A percentile compares a stretch with the other conserved stretches of the same genome.
Conservation (phyloP, 92 coral and sea anemone species). For the Siderastrea radians region DNA sequence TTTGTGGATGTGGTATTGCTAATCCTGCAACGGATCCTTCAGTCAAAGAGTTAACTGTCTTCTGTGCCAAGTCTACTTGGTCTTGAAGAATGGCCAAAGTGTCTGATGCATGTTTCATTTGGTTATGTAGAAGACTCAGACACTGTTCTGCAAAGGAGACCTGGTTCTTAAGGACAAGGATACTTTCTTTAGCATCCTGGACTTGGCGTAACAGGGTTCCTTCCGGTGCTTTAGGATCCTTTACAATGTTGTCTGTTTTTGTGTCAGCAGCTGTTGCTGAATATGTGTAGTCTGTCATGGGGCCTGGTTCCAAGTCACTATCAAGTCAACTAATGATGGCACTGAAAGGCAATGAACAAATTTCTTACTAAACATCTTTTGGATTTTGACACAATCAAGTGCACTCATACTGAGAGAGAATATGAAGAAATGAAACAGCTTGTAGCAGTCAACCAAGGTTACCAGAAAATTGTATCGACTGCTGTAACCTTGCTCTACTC, state of each 20-base stretch:
- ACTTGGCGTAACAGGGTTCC: constrained; percentile 54
- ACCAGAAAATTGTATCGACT: no score
- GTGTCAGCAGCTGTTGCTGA: constrained; percentile 4
- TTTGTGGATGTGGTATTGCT: constrained; percentile 21
- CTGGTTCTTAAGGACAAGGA: constrained; percentile 80
- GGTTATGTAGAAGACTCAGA: constrained; percentile 85
- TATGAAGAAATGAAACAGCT: no score
- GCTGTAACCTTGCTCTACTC: no score
- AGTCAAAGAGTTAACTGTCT: constrained; percentile 70
- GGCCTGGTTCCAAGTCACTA: constrained; percentile 23
- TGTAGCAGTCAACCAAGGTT: no score
- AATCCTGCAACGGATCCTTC: constrained; percentile 45
- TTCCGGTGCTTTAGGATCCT: constrained; percentile 52
- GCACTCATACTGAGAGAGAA: background rate
- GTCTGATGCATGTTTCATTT: constrained; percentile 94
- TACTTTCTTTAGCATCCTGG: constrained; percentile 79
- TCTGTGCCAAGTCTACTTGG: constrained; percentile 85
- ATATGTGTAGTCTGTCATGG: constrained; percentile 5
- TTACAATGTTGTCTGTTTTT: background rate
- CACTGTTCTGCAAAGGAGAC: constrained; percentile 94
- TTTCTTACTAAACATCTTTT: background rate
- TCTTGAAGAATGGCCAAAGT: constrained; percentile 90
- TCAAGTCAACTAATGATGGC: background rate
- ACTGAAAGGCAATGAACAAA: background rate
- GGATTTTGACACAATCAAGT: background rate